These are phyloP conservation scores for Camelus bactrianus DNA, from an alignment of 2,113 vertebrate genomes.

Conservation along the genomic window DNA sequence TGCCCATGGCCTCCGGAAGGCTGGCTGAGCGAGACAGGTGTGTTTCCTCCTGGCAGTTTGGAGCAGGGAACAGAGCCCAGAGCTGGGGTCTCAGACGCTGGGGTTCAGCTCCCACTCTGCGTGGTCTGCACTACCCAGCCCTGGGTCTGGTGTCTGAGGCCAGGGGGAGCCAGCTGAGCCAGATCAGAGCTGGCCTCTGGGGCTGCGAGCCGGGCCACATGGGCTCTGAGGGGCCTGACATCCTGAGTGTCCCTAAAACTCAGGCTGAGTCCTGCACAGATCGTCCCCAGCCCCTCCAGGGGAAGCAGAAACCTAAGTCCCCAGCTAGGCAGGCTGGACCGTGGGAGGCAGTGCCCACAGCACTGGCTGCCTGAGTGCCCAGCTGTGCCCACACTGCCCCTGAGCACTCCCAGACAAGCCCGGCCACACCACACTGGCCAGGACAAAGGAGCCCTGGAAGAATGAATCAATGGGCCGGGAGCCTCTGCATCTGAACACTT, in stretches of 20 bases:
- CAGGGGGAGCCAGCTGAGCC: background rate
- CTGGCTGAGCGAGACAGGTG: background rate
- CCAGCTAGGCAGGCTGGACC: constrained; percentile 1
- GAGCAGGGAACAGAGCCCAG: background rate
- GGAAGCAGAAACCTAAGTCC: constrained; percentile 2
- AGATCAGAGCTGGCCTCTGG: background rate
- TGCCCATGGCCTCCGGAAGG: background rate
- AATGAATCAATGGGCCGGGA: constrained; percentile 23
- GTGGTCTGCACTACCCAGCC: background rate
- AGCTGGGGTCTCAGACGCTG: background rate
- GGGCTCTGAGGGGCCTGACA: background rate
- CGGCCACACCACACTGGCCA: background rate
- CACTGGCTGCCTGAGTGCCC: background rate
- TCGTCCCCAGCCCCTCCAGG: background rate
- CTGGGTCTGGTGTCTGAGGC: background rate
- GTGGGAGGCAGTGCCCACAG: background rate
- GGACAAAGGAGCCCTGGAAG: constrained; percentile 29
- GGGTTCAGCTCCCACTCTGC: background rate
- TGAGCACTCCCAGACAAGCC: constrained; percentile 31
- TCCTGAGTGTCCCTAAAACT: background rate
- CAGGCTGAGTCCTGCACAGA: background rate
- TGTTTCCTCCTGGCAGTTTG: background rate
- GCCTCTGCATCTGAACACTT: background rate
- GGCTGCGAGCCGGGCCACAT: background rate
- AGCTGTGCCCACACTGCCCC: constrained; percentile 43